Percentiles rank a stretch among this genome's conserved stretches.
Evolutionary conservation across 2,888 invertebrate species (phyloP).

Genomic region (Oligia latruncula): DNA sequence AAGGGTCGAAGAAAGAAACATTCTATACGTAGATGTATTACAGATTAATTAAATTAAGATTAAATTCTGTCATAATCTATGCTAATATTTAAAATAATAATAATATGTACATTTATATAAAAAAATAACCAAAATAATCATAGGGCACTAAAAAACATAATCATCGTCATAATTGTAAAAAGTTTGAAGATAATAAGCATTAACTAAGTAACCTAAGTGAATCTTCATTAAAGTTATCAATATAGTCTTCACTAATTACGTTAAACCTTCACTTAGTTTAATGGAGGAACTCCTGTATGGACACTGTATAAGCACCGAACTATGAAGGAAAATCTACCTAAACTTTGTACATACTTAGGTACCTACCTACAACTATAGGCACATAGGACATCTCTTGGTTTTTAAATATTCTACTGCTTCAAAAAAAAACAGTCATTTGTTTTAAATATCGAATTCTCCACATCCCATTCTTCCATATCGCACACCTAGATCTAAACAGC

Average conservation of each 20-base stretch:
- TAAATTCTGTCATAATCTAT: neutral
- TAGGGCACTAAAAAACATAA: too few species aligned
- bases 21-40: neutral
- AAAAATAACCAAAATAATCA: too few species aligned
- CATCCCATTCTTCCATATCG: too few species aligned
- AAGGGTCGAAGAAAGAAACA: neutral
- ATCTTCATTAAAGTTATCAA: slow-evolving; percentile 15
- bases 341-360: neutral
- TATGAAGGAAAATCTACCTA: neutral
- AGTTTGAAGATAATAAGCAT: neutral
- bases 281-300: slow-evolving; percentile 6
- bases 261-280: slow-evolving; percentile 18
- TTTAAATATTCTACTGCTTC: neutral
- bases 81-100: too few species aligned
- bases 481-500: too few species aligned
- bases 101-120: too few species aligned
- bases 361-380: neutral
- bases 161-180: neutral
- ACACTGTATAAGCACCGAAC: neutral
- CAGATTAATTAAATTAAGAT: neutral
- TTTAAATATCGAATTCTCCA: neutral
- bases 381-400: neutral
- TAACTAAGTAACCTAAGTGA: neutral
- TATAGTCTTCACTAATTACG: slow-evolving; percentile 13
- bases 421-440: neutral